Conservation (phyloP, 2,888 invertebrate species). For the Drosophila sordidula region DNA sequence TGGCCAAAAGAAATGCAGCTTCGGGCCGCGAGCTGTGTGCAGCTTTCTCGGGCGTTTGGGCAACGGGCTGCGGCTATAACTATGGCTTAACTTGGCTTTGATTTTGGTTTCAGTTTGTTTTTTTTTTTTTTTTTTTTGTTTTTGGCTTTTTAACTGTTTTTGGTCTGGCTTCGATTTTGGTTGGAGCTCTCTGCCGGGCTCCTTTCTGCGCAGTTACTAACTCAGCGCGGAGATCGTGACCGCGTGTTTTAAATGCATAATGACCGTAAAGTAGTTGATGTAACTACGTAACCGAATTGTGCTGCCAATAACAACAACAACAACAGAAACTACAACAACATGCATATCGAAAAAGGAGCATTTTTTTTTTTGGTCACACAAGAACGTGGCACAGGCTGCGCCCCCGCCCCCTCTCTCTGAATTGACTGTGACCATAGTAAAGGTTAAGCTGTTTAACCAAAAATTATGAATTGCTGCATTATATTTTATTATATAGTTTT, state of each 20-base stretch:
- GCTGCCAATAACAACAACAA: conserved; percentile 59
- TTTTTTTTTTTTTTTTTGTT: conserved; percentile 8
- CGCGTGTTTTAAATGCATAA: conserved; percentile 85
- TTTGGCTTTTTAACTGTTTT: conserved; percentile 44
- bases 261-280: conserved; percentile 84
- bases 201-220: conserved; percentile 76
- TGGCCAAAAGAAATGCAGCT: conserved; percentile 69
- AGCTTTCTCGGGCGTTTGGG: conserved; percentile 71
- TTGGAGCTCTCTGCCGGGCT: conserved; percentile 38
- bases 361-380: conserved; percentile 58
- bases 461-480: conserved; percentile 83
- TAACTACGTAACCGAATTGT: conserved; percentile 69
- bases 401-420: background rate
- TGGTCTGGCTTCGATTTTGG: conserved; percentile 56
- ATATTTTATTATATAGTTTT: conserved; percentile 69
- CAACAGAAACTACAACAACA: conserved; percentile 38
- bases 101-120: conserved; percentile 47
- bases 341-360: conserved; percentile 71
- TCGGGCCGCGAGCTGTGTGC: conserved; percentile 22
- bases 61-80: conserved; percentile 34
- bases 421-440: conserved; percentile 53
- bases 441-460: conserved; percentile 81
- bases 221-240: conserved; percentile 84
- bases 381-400: conserved; percentile 53
- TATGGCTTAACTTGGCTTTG: conserved; percentile 59